Conservation (phyloP, 2,888 invertebrate genomes). For the Drosophila mimetica region DNA sequence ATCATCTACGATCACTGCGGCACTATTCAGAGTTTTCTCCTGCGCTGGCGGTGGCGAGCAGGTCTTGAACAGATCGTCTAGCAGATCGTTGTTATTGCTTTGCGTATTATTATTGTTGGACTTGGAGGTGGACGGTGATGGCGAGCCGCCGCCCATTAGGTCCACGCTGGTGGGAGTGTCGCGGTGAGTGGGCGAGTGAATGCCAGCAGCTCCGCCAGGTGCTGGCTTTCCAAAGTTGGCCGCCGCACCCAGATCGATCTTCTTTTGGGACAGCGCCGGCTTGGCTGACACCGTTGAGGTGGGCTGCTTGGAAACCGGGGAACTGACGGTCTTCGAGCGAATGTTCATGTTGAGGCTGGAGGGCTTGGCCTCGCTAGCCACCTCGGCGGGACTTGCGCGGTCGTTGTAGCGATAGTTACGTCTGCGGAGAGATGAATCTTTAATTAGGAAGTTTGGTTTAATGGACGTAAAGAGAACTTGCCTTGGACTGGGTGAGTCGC, state of each 20-base stretch:
- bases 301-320: slow-evolving; percentile 76
- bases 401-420: slow-evolving; percentile 84
- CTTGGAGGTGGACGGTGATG: slow-evolving; percentile 59
- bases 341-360: slow-evolving; percentile 79
- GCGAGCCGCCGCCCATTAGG: slow-evolving; percentile 73
- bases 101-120: slow-evolving; percentile 69
- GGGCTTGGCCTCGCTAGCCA: slow-evolving; percentile 75
- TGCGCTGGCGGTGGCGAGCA: slow-evolving; percentile 80
- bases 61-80: slow-evolving; percentile 87
- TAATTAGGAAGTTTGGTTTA: neutral
- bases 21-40: slow-evolving; percentile 67
- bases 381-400: slow-evolving; percentile 82
- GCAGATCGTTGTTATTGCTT: slow-evolving; percentile 84
- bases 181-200: slow-evolving; percentile 84
- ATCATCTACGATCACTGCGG: slow-evolving; percentile 86
- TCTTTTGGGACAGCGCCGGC: slow-evolving; percentile 86
- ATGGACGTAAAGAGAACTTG: slow-evolving; percentile 24
- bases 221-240: slow-evolving; percentile 87
- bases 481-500: slow-evolving; percentile 86
- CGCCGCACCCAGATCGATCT: slow-evolving; percentile 88
- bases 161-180: slow-evolving; percentile 82
- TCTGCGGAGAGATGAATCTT: slow-evolving; percentile 26
- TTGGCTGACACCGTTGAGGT: slow-evolving; percentile 75
- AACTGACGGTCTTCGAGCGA: slow-evolving; percentile 72
- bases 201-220: slow-evolving; percentile 77